These are phyloP conservation scores for Denticeps clupeoides DNA, from an alignment of 2,797 vertebrate genomes.

Conservation along the genomic window DNA sequence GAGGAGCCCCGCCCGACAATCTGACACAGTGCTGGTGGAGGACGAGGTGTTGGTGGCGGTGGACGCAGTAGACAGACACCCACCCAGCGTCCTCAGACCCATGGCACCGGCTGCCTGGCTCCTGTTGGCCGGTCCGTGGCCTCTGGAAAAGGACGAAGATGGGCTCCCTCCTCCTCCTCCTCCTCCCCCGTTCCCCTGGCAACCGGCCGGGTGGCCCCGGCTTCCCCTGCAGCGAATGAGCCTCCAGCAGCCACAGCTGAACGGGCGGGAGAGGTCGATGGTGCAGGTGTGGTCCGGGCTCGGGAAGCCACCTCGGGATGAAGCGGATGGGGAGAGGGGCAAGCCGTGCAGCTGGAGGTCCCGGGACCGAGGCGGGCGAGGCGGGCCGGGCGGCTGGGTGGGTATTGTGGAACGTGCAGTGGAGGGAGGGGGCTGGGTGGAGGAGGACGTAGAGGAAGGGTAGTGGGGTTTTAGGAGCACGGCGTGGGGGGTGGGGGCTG, in stretches of 20 bases:
- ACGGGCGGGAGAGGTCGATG: conserved; percentile 63
- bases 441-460: conserved; percentile 38
- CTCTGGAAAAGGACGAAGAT: conserved; percentile 53
- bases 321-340: conserved; percentile 58
- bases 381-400: conserved; percentile 28
- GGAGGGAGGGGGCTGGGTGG: conserved; percentile 39
- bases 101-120: conserved; percentile 44
- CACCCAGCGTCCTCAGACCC: conserved; percentile 59
- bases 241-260: conserved; percentile 71
- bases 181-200: too few relatives aligned
- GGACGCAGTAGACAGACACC: conserved; percentile 63
- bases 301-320: conserved; percentile 55
- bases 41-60: conserved; percentile 68
- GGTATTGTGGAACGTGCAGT: conserved; percentile 44
- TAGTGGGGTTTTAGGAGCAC: conserved; percentile 54
- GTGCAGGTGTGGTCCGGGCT: conserved; percentile 70
- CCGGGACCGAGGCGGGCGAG: conserved; percentile 38
- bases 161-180: conserved; percentile 48
- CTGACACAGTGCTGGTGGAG: conserved; percentile 62
- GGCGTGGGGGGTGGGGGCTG: conserved; percentile 57
- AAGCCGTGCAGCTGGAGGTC: conserved; percentile 53
- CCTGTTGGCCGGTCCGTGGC: conserved; percentile 41
- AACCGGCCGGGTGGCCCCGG: conserved; percentile 42
- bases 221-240: conserved; percentile 56
- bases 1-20: conserved; percentile 52